Conservation (phyloP, 2,888 invertebrate genomes). For the Serrognathus titanus region DNA sequence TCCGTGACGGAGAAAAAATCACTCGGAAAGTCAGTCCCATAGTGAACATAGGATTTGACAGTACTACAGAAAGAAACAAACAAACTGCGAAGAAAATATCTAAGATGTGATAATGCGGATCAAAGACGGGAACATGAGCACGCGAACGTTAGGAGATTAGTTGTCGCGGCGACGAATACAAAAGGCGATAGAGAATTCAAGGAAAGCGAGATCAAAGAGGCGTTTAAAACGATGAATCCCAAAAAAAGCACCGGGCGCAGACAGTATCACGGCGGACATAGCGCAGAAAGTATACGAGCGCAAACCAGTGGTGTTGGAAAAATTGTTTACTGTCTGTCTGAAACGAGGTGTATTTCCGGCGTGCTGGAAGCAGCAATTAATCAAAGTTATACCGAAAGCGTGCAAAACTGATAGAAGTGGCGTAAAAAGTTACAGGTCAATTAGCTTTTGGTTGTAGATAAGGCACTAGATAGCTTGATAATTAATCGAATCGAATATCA, state of each 20-base stretch:
- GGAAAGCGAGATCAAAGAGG: neutral
- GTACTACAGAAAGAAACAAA: neutral
- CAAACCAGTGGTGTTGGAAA: neutral
- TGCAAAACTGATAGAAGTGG: neutral
- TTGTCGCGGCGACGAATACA: neutral
- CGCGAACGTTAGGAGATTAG: neutral
- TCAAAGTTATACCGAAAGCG: conserved; percentile 9
- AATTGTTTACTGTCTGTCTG: conserved; percentile 10
- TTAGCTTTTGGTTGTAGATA: conserved; percentile 13
- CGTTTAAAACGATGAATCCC: conserved; percentile 1
- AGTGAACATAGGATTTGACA: conserved; percentile 19
- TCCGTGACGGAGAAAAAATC: conserved; percentile 8
- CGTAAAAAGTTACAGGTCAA: conserved; percentile 3
- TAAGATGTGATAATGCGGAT: neutral
- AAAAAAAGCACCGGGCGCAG: conserved; percentile 8
- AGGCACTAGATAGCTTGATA: conserved; percentile 6
- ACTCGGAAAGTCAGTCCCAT: conserved; percentile 12
- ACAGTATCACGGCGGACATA: conserved; percentile 12
- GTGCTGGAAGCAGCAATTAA: conserved; percentile 5
- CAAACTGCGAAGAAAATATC: neutral
- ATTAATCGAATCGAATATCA: conserved; percentile 4
- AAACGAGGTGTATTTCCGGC: conserved; percentile 1
- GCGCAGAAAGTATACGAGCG: neutral
- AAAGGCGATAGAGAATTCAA: neutral
- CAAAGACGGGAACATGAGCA: conserved; percentile 2